Percentiles rank a stretch among this genome's conserved stretches.
Evolutionary conservation across 2,888 invertebrate genomes (phyloP).

Genomic region (Horisme vitalbata): DNA sequence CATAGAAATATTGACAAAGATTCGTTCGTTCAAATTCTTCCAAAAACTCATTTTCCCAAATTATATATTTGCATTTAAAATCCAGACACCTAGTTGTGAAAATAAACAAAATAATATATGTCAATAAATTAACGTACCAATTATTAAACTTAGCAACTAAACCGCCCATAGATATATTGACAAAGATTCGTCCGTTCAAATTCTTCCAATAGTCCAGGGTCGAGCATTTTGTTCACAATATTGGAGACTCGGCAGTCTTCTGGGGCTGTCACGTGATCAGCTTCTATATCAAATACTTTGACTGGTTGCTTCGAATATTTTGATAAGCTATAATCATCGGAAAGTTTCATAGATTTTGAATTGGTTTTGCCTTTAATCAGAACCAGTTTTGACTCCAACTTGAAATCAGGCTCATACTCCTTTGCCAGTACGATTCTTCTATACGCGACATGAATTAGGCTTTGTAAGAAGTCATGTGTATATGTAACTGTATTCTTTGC

Average conservation of each 20-base stretch:
- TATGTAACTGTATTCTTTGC: slow-evolving; percentile 25
- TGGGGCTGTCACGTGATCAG: slow-evolving; percentile 39
- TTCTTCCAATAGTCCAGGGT: slow-evolving; percentile 27
- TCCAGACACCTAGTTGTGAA: too few relatives aligned
- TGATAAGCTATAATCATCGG: slow-evolving; percentile 42
- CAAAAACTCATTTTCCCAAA: too few relatives aligned
- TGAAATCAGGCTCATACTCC: slow-evolving; percentile 40
- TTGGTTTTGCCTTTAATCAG: slow-evolving; percentile 42
- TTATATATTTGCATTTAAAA: too few relatives aligned
- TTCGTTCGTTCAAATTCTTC: too few relatives aligned
- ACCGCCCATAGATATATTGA: neutral
- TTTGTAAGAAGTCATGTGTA: slow-evolving; percentile 37
- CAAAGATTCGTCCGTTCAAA: slow-evolving; percentile 16
- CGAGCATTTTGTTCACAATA: slow-evolving; percentile 40
- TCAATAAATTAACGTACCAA: too few relatives aligned
- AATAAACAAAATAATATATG: too few relatives aligned
- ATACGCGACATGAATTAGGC: slow-evolving; percentile 34
- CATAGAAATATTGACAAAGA: slow-evolving; percentile 1
- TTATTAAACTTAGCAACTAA: too few relatives aligned
- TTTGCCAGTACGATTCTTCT: slow-evolving; percentile 37
- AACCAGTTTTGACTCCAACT: slow-evolving; percentile 43
- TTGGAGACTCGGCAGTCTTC: slow-evolving; percentile 40
- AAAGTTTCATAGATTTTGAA: slow-evolving; percentile 30
- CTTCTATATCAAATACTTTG: slow-evolving; percentile 36
- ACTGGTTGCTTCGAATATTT: slow-evolving; percentile 39